Conservation (phyloP, 1,140 invertebrate species). For the Zaprionus capensis region DNA sequence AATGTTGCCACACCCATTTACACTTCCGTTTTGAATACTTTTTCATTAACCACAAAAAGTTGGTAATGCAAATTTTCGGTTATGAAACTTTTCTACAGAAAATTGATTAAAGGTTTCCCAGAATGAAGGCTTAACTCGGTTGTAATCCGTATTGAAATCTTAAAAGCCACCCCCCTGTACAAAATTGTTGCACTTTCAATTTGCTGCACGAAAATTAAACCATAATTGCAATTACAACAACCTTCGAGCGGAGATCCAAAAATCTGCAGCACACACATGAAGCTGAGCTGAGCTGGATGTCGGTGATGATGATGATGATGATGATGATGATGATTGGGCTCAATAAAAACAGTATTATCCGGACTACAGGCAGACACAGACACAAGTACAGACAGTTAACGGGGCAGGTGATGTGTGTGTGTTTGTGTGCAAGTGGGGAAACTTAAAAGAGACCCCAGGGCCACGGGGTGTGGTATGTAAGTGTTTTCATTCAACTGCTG, state of each 20-base stretch:
- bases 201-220: conserved; percentile 52
- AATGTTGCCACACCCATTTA: background rate
- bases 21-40: background rate
- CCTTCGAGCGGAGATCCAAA: conserved; percentile 12
- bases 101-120: background rate
- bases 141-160: conserved; percentile 18
- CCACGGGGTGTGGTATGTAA: conserved; percentile 45
- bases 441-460: conserved; percentile 33
- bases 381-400: background rate
- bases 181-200: conserved; percentile 55
- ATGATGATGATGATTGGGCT: conserved; percentile 68
- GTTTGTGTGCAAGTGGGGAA: conserved; percentile 15
- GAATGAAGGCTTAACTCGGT: background rate
- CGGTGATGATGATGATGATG: conserved; percentile 4
- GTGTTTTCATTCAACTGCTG: conserved; percentile 44
- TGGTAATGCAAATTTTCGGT: background rate
- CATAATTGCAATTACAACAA: conserved; percentile 69
- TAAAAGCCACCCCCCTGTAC: conserved; percentile 7
- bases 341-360: conserved; percentile 70
- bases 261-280: conserved; percentile 29
- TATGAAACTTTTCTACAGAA: background rate
- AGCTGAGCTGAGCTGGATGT: background rate
- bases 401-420: conserved; percentile 14
- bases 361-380: conserved; percentile 11
- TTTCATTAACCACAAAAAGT: background rate